Evolutionary conservation across 2,113 vertebrate genomes (phyloP).

Genomic region (Corvus moneduloides): DNA sequence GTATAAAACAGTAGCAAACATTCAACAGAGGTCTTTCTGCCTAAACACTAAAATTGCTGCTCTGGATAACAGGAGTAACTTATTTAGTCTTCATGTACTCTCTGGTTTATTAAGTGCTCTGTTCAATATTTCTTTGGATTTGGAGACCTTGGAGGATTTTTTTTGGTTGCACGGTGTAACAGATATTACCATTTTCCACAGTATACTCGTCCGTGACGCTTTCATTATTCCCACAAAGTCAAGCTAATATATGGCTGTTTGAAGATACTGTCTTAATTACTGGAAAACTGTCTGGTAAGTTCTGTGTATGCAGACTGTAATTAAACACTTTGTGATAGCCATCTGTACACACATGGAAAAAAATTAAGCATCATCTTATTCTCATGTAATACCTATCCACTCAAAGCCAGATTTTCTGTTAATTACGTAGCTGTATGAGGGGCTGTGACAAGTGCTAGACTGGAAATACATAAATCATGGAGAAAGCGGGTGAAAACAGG

Average conservation of each 20-base stretch:
- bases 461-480: neutral
- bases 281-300: conserved; percentile 86
- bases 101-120: neutral
- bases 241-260: conserved; percentile 91
- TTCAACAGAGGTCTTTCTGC: neutral
- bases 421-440: neutral
- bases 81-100: neutral
- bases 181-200: conserved; percentile 56
- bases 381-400: neutral
- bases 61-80: neutral
- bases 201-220: conserved; percentile 89
- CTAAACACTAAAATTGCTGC: neutral
- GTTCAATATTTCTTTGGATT: neutral
- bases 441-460: neutral
- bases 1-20: neutral
- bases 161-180: neutral
- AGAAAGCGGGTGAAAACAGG: neutral
- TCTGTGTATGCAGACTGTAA: neutral
- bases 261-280: conserved; percentile 88
- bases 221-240: conserved; percentile 81
- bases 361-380: neutral
- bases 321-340: neutral
- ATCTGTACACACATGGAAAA: neutral
- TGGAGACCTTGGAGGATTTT: neutral
- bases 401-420: neutral